A percentile compares a stretch with the other conserved stretches of the same genome.
These are phyloP conservation scores for Epiblema foenella DNA, from an alignment of 2,888 invertebrate species.

Conservation along the genomic window DNA sequence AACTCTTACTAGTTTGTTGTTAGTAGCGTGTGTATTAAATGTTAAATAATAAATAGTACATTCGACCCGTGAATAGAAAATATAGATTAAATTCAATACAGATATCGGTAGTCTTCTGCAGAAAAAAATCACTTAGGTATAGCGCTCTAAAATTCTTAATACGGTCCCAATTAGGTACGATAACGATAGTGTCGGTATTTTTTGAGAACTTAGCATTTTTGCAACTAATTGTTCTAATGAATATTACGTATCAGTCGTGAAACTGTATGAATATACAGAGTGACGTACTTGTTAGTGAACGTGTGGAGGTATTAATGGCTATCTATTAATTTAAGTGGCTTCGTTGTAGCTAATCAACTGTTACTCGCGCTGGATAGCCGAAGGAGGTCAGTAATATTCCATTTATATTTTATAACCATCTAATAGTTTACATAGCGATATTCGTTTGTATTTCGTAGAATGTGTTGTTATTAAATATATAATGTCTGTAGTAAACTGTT, in stretches of 20 bases:
- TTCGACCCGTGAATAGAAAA: no score
- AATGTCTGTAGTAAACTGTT: no score
- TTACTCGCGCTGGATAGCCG: background rate
- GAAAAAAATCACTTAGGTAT: background rate
- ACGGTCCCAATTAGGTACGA: background rate
- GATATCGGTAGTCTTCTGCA: background rate
- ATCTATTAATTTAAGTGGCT: constrained; percentile 20
- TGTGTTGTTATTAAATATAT: background rate
- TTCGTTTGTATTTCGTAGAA: background rate
- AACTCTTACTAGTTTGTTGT: background rate
- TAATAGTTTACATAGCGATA: background rate
- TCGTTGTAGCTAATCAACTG: constrained; percentile 6
- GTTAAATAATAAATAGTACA: background rate
- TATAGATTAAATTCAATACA: no score
- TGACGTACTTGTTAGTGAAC: background rate
- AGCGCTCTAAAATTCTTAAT: background rate
- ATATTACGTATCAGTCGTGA: constrained; percentile 3
- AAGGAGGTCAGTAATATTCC: constrained; percentile 28
- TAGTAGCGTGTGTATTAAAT: background rate
- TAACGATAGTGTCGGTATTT: background rate
- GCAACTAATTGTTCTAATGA: background rate
- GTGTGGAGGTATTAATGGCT: constrained; percentile 1
- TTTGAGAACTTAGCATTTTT: background rate
- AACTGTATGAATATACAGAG: background rate
- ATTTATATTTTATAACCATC: background rate